Evolutionary conservation across 2,113 vertebrate species (phyloP), one percentile per base, ranked within the genome.

Genomic region (Casuarius casuarius): DNA sequence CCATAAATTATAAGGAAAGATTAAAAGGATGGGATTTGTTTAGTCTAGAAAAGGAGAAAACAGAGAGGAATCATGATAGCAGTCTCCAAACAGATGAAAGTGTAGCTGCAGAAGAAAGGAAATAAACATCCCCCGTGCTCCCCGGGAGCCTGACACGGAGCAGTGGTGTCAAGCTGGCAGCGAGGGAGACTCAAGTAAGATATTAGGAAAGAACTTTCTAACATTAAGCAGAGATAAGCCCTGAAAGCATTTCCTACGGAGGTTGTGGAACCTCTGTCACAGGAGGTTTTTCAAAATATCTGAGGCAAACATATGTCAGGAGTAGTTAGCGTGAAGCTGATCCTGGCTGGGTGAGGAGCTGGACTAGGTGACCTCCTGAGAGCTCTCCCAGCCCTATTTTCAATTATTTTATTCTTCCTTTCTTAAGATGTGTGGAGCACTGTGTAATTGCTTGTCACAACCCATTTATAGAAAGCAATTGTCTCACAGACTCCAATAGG

Each of bases 361-460:
- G 48, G 84, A 72, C 51, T 22, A 48, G 23, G 29, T 82, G 87
- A 82, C 58, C 62, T 92, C 74, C 48, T 8, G 1, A 28, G 90
- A 94, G 67, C 58, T 88, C 4, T 4, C 52, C 49, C 67, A 59
- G 67, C 11, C 48, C 38, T 68, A 28, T 82, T 89, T 95, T 80
- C 84, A 87, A 94, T 96, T 95, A 85, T 75, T 91, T 71, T 66
- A 11, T 54, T 92, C 84, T 92, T 92, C 87, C 54, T 74, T 80
- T 40, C 91, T 54, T 46, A 80, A 83, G 81, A 68, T 59, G 59
- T 71, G 89, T 51, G 78, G 78, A 95, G 74, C 9, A 3, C 51
- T 52, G 84, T 48, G 74, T 80, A 92, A 95, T 94, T 91, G 87
- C 91, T 95, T 96, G 96, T 92, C 92, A 96, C 92, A 95, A 90